These are phyloP conservation scores for Drosophila insularis DNA, from an alignment of 1,140 invertebrate species.

Conservation along the genomic window DNA sequence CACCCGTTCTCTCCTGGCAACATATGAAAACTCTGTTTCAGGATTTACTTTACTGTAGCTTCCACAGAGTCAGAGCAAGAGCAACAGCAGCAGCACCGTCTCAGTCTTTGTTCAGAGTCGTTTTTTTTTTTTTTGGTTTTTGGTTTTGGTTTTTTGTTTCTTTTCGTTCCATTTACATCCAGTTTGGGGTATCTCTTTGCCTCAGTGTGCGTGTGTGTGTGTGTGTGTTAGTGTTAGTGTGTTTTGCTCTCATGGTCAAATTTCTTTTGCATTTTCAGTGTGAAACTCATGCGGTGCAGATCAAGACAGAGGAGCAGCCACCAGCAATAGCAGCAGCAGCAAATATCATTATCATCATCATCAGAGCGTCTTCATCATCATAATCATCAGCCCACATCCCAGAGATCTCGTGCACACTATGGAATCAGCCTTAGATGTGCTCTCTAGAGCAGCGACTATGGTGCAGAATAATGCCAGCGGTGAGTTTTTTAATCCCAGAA, in stretches of 20 bases:
- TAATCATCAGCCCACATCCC: conserved; percentile 41
- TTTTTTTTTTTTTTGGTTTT: conserved; percentile 31
- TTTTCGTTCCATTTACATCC: conserved; percentile 69
- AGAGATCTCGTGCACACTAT: conserved; percentile 75
- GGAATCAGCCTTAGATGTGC: conserved; percentile 93
- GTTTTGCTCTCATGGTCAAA: conserved; percentile 66
- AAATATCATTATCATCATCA: background rate
- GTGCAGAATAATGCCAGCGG: conserved; percentile 87
- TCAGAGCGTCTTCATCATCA: background rate
- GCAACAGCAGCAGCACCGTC: conserved; percentile 45
- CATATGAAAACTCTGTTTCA: conserved; percentile 67
- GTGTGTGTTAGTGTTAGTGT: conserved; percentile 32
- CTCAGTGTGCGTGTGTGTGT: conserved; percentile 22
- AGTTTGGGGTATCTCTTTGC: conserved; percentile 43
- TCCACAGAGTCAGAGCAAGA: conserved; percentile 39
- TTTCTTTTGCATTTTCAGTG: conserved; percentile 71
- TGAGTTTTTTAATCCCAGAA: conserved; percentile 59
- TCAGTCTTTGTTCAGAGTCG: conserved; percentile 68
- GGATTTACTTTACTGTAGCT: conserved; percentile 68
- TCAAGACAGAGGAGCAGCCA: conserved; percentile 52
- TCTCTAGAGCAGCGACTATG: conserved; percentile 95
- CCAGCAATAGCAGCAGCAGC: conserved; percentile 31
- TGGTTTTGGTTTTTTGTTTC: conserved; percentile 16
- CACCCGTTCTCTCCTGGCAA: conserved; percentile 22
- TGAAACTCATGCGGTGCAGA: conserved; percentile 74